Evolutionary conservation across 2,797 vertebrate species (phyloP).

Genomic region (Moxostoma hubbsi): DNA sequence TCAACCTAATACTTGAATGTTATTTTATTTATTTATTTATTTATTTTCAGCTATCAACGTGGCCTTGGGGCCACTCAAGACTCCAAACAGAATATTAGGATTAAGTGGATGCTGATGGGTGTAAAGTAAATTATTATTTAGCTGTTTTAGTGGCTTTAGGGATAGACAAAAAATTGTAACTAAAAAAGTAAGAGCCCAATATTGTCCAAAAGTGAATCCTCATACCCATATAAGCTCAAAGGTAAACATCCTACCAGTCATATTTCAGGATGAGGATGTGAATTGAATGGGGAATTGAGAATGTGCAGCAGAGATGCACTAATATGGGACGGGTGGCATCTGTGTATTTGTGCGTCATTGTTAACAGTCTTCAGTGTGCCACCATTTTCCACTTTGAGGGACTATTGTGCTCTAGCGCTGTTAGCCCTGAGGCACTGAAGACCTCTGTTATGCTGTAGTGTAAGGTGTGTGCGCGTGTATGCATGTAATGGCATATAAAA

Average conservation of each 20-base stretch:
- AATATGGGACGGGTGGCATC: conserved; percentile 35
- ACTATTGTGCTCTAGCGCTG: conserved; percentile 41
- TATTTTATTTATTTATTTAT: too few species aligned
- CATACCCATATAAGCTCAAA: conserved; percentile 21
- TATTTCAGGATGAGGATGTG: conserved; percentile 34
- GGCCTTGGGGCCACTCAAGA: too few species aligned
- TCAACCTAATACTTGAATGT: too few species aligned
- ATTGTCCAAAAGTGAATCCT: not conserved
- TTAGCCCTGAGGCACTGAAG: conserved; percentile 46
- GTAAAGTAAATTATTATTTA: conserved; percentile 10
- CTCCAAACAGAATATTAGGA: not conserved
- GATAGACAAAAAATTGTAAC: conserved; percentile 1
- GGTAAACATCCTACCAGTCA: conserved; percentile 26
- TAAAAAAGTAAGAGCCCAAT: not conserved
- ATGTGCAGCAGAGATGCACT: conserved; percentile 49
- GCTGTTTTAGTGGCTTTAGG: not conserved
- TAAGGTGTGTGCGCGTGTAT: conserved; percentile 28
- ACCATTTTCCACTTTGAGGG: conserved; percentile 17
- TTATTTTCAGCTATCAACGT: too few species aligned
- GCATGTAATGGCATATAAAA: conserved; percentile 39
- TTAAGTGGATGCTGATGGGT: conserved; percentile 8
- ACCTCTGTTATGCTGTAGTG: conserved; percentile 15
- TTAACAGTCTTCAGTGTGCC: conserved; percentile 9
- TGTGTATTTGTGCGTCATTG: conserved; percentile 28
- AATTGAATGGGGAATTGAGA: conserved; percentile 45